A percentile compares a stretch with the other conserved stretches of the same genome.
phyloP scores from a whole-genome alignment of 2,113 vertebrate species.

The Noctilio leporinus region DNA sequence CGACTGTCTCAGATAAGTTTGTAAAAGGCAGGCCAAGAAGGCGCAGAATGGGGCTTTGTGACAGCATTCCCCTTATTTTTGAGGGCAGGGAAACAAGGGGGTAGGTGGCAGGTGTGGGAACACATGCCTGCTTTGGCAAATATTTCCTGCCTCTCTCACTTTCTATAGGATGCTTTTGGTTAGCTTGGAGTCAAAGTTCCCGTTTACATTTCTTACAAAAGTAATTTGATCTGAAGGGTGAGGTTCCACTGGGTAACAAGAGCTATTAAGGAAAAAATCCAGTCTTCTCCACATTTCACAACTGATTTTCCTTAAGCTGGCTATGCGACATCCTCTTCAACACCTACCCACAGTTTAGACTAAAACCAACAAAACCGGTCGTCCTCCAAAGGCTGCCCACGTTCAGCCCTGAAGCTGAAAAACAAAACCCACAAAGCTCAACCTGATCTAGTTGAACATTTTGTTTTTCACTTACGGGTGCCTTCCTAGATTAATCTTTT shows the following conservation, averaged over 20 bases:
- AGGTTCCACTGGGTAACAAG: background rate
- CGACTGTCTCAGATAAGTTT: background rate
- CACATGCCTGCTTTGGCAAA: background rate
- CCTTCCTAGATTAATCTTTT: background rate
- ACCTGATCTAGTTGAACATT: background rate
- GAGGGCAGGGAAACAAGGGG: too few species aligned
- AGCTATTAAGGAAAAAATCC: background rate
- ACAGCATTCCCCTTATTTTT: background rate
- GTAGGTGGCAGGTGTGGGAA: background rate
- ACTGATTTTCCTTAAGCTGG: background rate
- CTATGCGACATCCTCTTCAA: background rate
- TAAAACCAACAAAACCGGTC: background rate
- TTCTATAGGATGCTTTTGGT: background rate
- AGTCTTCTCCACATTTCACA: background rate
- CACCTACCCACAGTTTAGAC: background rate
- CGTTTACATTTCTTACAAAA: background rate
- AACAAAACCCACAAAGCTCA: background rate
- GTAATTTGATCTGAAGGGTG: background rate
- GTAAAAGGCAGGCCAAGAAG: background rate
- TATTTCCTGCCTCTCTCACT: background rate
- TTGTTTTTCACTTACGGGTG: background rate
- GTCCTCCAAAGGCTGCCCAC: background rate
- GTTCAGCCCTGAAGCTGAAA: background rate
- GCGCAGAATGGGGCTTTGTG: background rate
- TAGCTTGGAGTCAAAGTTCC: background rate